Percentiles rank a stretch among this genome's conserved stretches.
phyloP scores from a whole-genome alignment of 2,113 vertebrate species.

The Colaptes auratus region DNA sequence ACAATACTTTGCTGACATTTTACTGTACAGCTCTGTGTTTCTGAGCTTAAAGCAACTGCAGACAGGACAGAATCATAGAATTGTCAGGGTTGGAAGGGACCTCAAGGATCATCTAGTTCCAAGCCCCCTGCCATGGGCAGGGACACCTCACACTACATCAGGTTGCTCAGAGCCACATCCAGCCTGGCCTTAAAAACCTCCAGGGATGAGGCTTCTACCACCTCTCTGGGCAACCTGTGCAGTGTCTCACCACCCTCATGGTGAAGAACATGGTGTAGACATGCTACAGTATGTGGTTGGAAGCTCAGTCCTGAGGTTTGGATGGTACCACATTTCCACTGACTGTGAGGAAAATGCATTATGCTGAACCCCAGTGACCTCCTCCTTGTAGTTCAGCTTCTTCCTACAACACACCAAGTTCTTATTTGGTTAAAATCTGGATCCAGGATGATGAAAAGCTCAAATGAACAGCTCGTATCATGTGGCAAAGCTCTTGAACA shows the following conservation, averaged over 20 bases:
- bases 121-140: no score
- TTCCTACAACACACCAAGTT: neutral
- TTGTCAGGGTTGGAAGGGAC: no score
- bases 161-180: no score
- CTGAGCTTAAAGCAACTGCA: neutral
- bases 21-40: neutral
- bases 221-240: no score
- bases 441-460: neutral
- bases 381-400: neutral
- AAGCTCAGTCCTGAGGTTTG: neutral
- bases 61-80: fast-evolving
- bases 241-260: no score
- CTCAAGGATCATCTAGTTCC: no score
- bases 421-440: neutral
- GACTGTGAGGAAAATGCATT: neutral
- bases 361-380: neutral
- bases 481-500: neutral
- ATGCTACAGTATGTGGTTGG: fast-evolving
- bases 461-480: neutral
- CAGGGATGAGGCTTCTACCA: no score
- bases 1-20: neutral
- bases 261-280: neutral
- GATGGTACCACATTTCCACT: neutral
- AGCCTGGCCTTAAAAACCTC: no score
- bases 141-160: no score